Evolutionary conservation across 2,888 invertebrate species (phyloP).

Genomic region (Atrina japonica): DNA sequence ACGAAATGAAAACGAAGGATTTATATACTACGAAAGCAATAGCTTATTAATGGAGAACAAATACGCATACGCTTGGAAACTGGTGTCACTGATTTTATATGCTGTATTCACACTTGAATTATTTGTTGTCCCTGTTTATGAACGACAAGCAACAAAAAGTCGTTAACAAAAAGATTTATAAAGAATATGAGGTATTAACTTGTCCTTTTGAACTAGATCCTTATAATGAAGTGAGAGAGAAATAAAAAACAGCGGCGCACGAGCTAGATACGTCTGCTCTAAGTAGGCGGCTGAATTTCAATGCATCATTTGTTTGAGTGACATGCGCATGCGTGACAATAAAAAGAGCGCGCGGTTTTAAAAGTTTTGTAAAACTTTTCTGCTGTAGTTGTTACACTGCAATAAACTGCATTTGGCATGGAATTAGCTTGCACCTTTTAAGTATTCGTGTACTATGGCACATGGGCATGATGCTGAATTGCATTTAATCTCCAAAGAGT

Average conservation of each 20-base stretch:
- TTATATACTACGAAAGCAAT: no score
- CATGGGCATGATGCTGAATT: neutral
- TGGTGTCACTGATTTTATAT: no score
- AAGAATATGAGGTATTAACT: neutral
- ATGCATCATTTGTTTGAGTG: conserved; percentile 27
- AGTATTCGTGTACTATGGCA: neutral
- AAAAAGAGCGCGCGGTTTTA: conserved; percentile 33
- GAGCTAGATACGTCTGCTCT: conserved; percentile 11
- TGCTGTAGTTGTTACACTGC: neutral
- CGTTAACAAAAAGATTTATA: conserved; percentile 8
- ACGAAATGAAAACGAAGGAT: no score
- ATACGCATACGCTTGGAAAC: no score
- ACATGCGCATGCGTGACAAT: conserved; percentile 39
- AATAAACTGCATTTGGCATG: neutral
- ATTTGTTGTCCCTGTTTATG: neutral
- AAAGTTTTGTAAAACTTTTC: conserved; percentile 33
- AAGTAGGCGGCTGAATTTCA: conserved; percentile 21
- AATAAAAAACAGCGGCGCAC: conserved; percentile 3
- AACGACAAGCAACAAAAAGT: neutral
- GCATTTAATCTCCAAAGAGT: conserved; percentile 20
- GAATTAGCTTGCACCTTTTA: no score
- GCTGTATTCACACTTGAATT: no score
- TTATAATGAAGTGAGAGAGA: neutral
- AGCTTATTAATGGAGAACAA: no score
- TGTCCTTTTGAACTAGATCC: neutral